phyloP scores from a whole-genome alignment of 2,888 invertebrate species.

The Vandiemenella viatica region DNA sequence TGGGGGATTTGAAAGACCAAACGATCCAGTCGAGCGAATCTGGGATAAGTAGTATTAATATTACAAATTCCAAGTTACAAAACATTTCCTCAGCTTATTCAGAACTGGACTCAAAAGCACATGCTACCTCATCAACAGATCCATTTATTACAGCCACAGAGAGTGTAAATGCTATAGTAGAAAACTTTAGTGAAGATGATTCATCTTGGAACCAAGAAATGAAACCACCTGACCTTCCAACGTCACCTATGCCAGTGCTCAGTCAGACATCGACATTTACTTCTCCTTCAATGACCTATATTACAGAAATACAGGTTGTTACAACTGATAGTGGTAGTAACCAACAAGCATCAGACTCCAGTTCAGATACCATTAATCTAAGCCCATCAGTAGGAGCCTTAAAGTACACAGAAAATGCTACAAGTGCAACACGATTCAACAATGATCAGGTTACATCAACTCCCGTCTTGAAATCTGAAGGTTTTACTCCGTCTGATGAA shows the following conservation, averaged over 20 bases:
- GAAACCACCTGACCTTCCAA: slow-evolving; percentile 28
- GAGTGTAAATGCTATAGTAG: slow-evolving; percentile 11
- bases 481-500: no score
- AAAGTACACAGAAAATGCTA: neutral
- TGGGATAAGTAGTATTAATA: slow-evolving; percentile 7
- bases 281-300: slow-evolving; percentile 38
- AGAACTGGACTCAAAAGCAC: slow-evolving; percentile 3
- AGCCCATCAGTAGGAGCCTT: no score
- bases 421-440: neutral
- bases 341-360: neutral
- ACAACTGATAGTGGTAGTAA: slow-evolving; percentile 16
- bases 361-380: slow-evolving; percentile 1
- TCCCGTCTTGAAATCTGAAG: no score
- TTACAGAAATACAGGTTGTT: slow-evolving; percentile 59
- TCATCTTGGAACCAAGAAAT: slow-evolving; percentile 19
- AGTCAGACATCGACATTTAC: slow-evolving; percentile 18
- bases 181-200: slow-evolving; percentile 10
- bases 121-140: slow-evolving; percentile 9
- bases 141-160: slow-evolving; percentile 10
- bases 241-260: slow-evolving; percentile 26
- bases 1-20: no score
- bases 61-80: slow-evolving; percentile 8
- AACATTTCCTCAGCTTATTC: neutral
- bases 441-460: no score
- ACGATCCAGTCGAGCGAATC: no score